phyloP scores from a whole-genome alignment of 2,797 vertebrate genomes.

The Nyctibius grandis region DNA sequence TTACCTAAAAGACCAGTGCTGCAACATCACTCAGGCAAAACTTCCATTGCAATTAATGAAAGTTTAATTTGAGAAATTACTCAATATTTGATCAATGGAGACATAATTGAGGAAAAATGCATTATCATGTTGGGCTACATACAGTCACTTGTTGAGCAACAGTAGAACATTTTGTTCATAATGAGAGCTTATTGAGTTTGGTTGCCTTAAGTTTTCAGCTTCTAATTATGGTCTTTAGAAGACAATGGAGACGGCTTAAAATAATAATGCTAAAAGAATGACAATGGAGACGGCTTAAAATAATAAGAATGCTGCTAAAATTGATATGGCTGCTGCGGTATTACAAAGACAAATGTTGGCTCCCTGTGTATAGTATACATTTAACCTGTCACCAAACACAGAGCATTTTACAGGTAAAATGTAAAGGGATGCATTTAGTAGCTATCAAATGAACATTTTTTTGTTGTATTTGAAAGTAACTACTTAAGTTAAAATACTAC shows the following conservation, averaged over 20 bases:
- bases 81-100: neutral
- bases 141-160: slow-evolving; percentile 55
- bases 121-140: neutral
- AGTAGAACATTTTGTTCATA: slow-evolving; percentile 61
- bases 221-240: slow-evolving; percentile 73
- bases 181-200: slow-evolving; percentile 52
- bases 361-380: slow-evolving; percentile 57
- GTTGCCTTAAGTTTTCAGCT: slow-evolving; percentile 66
- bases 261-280: slow-evolving; percentile 71
- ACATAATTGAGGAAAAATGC: neutral
- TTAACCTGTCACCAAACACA: slow-evolving; percentile 71
- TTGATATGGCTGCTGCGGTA: neutral
- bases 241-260: slow-evolving; percentile 72
- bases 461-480: slow-evolving; percentile 57
- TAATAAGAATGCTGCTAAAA: slow-evolving; percentile 70
- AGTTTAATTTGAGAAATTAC: neutral
- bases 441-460: slow-evolving; percentile 48
- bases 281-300: slow-evolving; percentile 69
- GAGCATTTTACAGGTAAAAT: slow-evolving; percentile 66
- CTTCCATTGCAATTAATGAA: neutral
- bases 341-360: slow-evolving; percentile 61
- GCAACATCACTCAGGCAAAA: neutral
- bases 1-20: neutral
- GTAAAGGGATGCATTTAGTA: slow-evolving; percentile 59
- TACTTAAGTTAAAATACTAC: slow-evolving; percentile 61